Evolutionary conservation across 2,797 vertebrate genomes (phyloP).

Genomic region (Coranthus polyacanthus): DNA sequence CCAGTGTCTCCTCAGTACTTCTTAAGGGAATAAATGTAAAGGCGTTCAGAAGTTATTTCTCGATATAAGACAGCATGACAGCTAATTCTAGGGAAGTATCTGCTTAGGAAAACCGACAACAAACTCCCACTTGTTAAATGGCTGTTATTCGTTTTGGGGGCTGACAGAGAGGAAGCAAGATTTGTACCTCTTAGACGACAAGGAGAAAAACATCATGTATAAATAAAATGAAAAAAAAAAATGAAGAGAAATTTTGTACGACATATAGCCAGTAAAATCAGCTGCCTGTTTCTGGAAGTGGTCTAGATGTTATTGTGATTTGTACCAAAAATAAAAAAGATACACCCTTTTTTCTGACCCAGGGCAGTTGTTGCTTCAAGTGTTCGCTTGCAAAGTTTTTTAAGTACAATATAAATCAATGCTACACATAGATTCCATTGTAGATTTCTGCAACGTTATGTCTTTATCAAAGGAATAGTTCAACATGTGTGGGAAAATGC

Average conservation of each 20-base stretch:
- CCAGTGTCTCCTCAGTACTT: constrained; percentile 48
- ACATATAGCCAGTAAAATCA: neutral
- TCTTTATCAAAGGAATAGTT: neutral
- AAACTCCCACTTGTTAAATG: constrained; percentile 57
- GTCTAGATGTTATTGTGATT: neutral
- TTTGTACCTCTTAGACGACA: constrained; percentile 18
- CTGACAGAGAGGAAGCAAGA: constrained; percentile 35
- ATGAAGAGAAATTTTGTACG: constrained; percentile 3
- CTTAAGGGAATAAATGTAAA: constrained; percentile 58
- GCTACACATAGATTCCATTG: neutral
- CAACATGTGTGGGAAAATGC: neutral
- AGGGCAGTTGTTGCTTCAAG: neutral
- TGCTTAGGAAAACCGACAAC: constrained; percentile 59
- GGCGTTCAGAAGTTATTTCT: constrained; percentile 43
- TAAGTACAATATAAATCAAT: neutral
- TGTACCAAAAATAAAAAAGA: neutral
- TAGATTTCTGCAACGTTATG: neutral
- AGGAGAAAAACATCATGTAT: constrained; percentile 14
- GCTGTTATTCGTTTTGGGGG: constrained; percentile 41
- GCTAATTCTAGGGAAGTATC: constrained; percentile 46
- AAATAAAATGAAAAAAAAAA: constrained; percentile 7
- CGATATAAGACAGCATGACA: constrained; percentile 49
- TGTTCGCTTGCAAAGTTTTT: neutral
- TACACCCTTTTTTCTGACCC: neutral
- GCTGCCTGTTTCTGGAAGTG: neutral